phyloP scores from a whole-genome alignment of 2,797 vertebrate species.

The Decapterus maruadsi region DNA sequence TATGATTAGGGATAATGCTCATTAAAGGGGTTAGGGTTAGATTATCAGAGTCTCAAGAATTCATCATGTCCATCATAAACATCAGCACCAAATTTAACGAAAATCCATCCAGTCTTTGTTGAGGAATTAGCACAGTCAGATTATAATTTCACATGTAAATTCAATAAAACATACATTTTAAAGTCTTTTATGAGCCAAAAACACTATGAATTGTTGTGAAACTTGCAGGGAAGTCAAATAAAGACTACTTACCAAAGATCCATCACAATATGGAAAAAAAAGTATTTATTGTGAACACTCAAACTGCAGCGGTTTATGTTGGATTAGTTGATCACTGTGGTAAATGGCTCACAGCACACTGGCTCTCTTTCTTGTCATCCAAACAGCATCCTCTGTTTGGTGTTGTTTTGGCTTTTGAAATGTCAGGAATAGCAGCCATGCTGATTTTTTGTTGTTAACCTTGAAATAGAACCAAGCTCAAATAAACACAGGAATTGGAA shows the following conservation, averaged over 20 bases:
- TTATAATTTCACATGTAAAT: too few relatives aligned
- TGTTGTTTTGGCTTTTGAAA: slow-evolving; percentile 27
- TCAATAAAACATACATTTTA: too few relatives aligned
- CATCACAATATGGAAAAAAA: neutral
- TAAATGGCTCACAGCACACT: slow-evolving; percentile 1
- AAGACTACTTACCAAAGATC: neutral
- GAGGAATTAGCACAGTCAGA: too few relatives aligned
- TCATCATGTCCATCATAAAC: neutral
- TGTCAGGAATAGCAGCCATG: slow-evolving; percentile 17
- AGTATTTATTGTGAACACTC: neutral
- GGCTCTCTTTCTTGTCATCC: neutral
- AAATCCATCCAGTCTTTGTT: neutral
- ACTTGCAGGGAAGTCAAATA: neutral
- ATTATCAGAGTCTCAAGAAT: neutral
- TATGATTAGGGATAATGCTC: too few relatives aligned
- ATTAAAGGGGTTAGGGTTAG: too few relatives aligned
- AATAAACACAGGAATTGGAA: neutral
- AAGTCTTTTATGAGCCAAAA: neutral
- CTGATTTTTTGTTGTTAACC: slow-evolving; percentile 9
- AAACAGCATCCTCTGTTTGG: neutral
- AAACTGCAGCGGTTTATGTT: neutral
- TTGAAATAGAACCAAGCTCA: slow-evolving; percentile 12
- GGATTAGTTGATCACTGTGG: neutral
- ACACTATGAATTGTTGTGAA: neutral
- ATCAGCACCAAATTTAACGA: neutral